Conservation (phyloP, 2,797 vertebrate species). For the Chelidonichthys spinosus region DNA sequence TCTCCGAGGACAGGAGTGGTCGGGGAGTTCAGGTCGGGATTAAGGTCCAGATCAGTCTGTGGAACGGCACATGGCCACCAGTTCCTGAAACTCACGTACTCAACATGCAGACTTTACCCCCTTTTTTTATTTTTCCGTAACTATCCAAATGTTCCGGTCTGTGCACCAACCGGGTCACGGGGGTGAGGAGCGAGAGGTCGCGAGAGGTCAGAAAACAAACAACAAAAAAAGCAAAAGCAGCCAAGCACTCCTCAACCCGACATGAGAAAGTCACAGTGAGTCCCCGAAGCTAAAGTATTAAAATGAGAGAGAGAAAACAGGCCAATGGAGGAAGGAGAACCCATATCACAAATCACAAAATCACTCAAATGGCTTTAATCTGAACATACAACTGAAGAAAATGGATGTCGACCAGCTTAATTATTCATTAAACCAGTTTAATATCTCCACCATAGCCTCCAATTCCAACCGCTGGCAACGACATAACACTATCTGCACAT, state of each 20-base stretch:
- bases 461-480: not conserved
- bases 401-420: not conserved
- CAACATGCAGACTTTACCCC: constrained; percentile 74
- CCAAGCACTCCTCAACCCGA: constrained; percentile 67
- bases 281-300: constrained; percentile 37
- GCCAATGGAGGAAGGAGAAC: too few species aligned
- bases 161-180: constrained; percentile 49
- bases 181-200: constrained; percentile 52
- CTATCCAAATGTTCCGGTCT: constrained; percentile 82
- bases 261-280: constrained; percentile 39
- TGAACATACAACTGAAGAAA: not conserved
- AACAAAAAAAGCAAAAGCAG: constrained; percentile 22
- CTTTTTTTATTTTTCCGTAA: constrained; percentile 52
- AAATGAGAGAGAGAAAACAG: constrained; percentile 26
- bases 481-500: not conserved
- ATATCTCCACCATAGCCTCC: not conserved
- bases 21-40: constrained; percentile 68
- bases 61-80: constrained; percentile 88
- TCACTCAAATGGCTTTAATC: not conserved
- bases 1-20: constrained; percentile 57
- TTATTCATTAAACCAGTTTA: not conserved
- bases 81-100: constrained; percentile 80
- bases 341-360: too few species aligned
- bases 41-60: constrained; percentile 93
- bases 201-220: constrained; percentile 67